Base-by-base conservation (phyloP, 2,113 vertebrate genomes). In the Serranochromis macrocephalus region DNA sequence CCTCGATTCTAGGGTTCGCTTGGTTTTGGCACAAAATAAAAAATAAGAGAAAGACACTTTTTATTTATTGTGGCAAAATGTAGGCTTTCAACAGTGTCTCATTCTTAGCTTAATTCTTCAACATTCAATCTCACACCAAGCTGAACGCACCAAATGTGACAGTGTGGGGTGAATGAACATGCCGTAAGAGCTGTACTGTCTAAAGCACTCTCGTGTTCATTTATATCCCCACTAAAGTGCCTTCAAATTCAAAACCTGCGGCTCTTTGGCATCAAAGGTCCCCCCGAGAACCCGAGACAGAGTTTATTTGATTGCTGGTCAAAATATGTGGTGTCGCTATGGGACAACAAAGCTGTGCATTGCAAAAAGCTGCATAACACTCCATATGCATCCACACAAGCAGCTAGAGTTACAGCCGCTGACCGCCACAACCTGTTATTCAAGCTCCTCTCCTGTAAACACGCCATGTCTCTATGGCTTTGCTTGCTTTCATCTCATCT, bases 251-350 rank as follows among this genome's bases (percentile, higher is more conserved):
- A 8, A 85, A 88, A 87, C 85, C 85, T 82, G 81, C 13, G 14
- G 51, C 47, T 16, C 21, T 82, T 38, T 63, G 5, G 9, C 89
- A 86, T 93, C 90, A 93, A 93, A 88, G 89, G 26, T 10, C 83
- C 84, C 80, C 31, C 71, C 45, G 51, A 87, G 71, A 90, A 88
- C 66, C 63, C 19, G 14, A 93, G 87, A 88, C 84, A 24, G 54
- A 73, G 87, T 94, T 93, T 93, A 89, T 92, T 92, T 94, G 92
- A 93, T 89, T 89, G 87, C 73, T 83, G 87, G 91, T 92, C 89
- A 82, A 88, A 91, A 81, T 93, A 87, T 91, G 89, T 85, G 93
- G 92, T 93, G 92, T 94, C 86, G 87, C 80, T 87, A 9, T 61
- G 90, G 88, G 90, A 91, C 63, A 92, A 91, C 91, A 89, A 85